Evolutionary conservation across 2,797 vertebrate species (phyloP).

Genomic region (Benthosema pterotum): DNA sequence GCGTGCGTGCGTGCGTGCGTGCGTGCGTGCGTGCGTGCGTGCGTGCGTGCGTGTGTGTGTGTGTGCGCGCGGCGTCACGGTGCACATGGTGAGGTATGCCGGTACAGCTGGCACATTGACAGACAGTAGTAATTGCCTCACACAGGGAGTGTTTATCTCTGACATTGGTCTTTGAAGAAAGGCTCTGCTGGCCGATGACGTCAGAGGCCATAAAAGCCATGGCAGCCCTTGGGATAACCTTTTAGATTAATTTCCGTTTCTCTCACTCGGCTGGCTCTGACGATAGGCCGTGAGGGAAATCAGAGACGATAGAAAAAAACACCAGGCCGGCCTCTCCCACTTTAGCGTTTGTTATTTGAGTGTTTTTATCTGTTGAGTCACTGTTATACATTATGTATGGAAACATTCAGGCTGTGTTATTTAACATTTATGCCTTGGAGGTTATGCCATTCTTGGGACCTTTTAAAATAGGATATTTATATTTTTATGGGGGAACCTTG

Average conservation of each 20-base stretch:
- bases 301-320: neutral
- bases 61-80: too few species aligned
- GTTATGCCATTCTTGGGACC: neutral
- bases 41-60: neutral
- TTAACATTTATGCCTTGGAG: too few species aligned
- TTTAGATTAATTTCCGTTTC: slow-evolving; percentile 5
- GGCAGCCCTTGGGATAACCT: neutral
- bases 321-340: neutral
- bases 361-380: slow-evolving; percentile 9
- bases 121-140: neutral
- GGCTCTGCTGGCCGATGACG: neutral
- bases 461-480: neutral
- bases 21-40: neutral
- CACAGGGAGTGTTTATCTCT: neutral
- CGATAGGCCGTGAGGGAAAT: slow-evolving; percentile 7
- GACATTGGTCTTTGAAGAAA: neutral
- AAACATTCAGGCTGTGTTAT: too few species aligned
- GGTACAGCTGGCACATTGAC: neutral
- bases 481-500: neutral
- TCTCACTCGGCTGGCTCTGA: neutral
- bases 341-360: neutral
- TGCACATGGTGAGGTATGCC: neutral
- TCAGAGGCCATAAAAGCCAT: neutral
- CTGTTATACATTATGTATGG: neutral
- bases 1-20: neutral